A percentile compares a stretch with the other conserved stretches of the same genome.
phyloP scores from a whole-genome alignment of 2,888 invertebrate genomes.

The Leptopilina syphax region DNA sequence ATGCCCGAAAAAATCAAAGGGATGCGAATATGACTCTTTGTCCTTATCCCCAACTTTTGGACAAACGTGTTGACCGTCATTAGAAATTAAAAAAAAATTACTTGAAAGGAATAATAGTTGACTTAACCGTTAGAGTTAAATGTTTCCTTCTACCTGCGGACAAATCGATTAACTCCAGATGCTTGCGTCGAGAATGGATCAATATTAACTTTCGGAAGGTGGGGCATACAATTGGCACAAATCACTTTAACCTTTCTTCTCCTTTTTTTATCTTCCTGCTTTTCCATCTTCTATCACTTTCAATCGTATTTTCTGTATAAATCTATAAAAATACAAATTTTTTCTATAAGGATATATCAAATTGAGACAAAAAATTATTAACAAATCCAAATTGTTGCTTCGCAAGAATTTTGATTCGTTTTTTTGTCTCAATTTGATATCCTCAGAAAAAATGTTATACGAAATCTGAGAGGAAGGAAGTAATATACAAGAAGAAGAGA shows the following conservation, averaged over 20 bases:
- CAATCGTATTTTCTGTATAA: not conserved
- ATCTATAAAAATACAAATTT: no score
- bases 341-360: no score
- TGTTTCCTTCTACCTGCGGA: slow-evolving; percentile 21
- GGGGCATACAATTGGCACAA: slow-evolving; percentile 21
- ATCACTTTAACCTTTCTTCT: not conserved
- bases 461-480: no score
- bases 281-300: not conserved
- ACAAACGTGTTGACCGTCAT: slow-evolving; percentile 41
- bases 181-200: slow-evolving; percentile 15
- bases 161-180: slow-evolving; percentile 25
- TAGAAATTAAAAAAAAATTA: slow-evolving; percentile 45
- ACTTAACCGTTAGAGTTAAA: slow-evolving; percentile 54
- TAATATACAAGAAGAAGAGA: no score
- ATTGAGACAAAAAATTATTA: no score
- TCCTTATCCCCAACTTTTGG: slow-evolving; percentile 39
- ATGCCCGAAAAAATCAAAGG: slow-evolving; percentile 19
- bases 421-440: no score
- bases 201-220: slow-evolving; percentile 19
- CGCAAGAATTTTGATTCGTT: no score
- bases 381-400: no score
- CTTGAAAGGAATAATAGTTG: slow-evolving; percentile 46
- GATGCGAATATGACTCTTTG: slow-evolving; percentile 28
- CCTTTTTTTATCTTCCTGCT: not conserved
- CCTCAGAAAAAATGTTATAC: no score